Conservation (phyloP, 92 coral and sea anemone species). For the Paragorgia papillata region DNA sequence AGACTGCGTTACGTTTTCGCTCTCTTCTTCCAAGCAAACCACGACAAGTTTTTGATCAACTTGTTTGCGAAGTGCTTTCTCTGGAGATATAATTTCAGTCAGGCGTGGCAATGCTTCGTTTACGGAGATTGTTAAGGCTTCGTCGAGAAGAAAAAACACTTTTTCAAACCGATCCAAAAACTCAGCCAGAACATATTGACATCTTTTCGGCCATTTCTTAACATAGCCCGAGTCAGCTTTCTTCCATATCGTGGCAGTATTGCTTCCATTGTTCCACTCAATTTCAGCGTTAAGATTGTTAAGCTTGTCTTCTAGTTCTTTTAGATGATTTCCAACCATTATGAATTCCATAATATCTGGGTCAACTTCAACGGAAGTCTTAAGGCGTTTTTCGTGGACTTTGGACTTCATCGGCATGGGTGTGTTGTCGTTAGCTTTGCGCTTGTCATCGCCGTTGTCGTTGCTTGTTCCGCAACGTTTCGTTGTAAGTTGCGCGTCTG, state of each 20-base stretch:
- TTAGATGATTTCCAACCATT: conserved; percentile 17
- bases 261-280: background rate
- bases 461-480: too few relatives aligned
- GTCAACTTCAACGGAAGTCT: conserved; percentile 60
- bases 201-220: background rate
- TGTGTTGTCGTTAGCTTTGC: too few relatives aligned
- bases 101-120: background rate
- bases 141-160: background rate
- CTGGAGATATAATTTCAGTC: conserved; percentile 42
- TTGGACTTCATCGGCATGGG: too few relatives aligned
- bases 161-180: background rate
- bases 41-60: conserved; percentile 27
- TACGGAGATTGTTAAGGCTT: background rate
- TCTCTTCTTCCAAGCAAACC: conserved; percentile 48
- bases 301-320: conserved; percentile 48
- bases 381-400: conserved; percentile 21
- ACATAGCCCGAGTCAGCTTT: background rate
- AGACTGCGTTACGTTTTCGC: conserved; percentile 18
- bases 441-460: too few relatives aligned
- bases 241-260: background rate
- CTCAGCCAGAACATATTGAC: background rate
- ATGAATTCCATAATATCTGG: conserved; percentile 69
- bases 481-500: conserved; percentile 15
- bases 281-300: conserved; percentile 12
- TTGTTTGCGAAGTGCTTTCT: conserved; percentile 42